Base-by-base conservation (phyloP, 2,888 invertebrate genomes). In the Chrysodeixis includens region DNA sequence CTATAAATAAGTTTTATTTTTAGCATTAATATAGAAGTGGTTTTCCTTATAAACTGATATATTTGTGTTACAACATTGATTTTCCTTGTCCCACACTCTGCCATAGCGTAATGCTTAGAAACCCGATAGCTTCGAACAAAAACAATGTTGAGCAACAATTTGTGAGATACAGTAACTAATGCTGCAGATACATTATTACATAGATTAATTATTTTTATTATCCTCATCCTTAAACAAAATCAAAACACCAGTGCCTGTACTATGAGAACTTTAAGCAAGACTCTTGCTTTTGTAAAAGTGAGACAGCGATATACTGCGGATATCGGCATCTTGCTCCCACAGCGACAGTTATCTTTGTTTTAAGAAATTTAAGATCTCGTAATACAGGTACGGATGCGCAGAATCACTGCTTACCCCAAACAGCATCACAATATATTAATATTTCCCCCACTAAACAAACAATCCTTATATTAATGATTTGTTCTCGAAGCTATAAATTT, bases 381-480 rank as follows among this genome's bases (percentile, higher is more conserved):
- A 26, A 26, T 26, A 26, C 26, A 26, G 26, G 26, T 26, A 26
- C 6, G 6, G 26, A 26, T 26, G 26, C 26, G 26, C 26, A 26
- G 65, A 66, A 52, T 44, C 40, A 44, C 30, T 35, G 12, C 46
- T 46, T 14, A 61, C 61, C 54, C 60, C 49, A 64, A 74, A 75
- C 68, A 81, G 58, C 67, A 69, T 65, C 32, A 26, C 49, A 18
- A 73, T 62, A 75, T 69, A 79, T 71, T 80, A 80, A 72, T 75
- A 75, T 69, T 54, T 53, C 51, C 56, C 51, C 73, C 69, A 66
- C 58, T 66, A 49, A 32, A 68, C 74, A 81, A 71, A 71, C 66
- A 79, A 71, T 56, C 65, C 54, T 44, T 58, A 60, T 76, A 75
- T 74, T 75, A 76, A 76, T 78, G 66, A 60, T 26, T 66, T 46